A percentile compares a stretch with the other conserved stretches of the same genome.
Conservation (phyloP, 2,888 invertebrate species). For the Drosophila robusta region DNA sequence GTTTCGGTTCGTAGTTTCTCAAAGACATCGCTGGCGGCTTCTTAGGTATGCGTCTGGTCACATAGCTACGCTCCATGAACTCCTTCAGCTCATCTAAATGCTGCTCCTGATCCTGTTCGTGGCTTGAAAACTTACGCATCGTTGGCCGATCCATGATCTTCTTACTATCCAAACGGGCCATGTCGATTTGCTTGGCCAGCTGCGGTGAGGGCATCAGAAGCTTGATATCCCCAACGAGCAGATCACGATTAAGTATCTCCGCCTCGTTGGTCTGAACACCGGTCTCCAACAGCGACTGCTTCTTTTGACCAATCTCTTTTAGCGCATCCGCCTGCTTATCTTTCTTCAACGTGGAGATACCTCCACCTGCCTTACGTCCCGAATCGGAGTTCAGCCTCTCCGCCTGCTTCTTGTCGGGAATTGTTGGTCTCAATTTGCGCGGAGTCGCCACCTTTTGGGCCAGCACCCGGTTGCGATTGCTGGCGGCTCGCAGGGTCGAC, state of each 20-base stretch:
- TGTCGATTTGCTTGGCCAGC: constrained; percentile 67
- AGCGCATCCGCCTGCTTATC: constrained; percentile 4
- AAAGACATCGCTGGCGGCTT: constrained; percentile 35
- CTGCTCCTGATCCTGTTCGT: constrained; percentile 73
- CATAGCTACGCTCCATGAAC: constrained; percentile 73
- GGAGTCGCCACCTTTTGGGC: constrained; percentile 12
- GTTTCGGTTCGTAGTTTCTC: constrained; percentile 44
- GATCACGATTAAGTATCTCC: constrained; percentile 75
- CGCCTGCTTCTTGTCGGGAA: constrained; percentile 8
- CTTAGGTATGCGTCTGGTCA: constrained; percentile 61
- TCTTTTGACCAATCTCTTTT: neutral
- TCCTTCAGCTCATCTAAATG: constrained; percentile 80
- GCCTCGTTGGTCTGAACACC: constrained; percentile 74
- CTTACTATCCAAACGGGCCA: constrained; percentile 48
- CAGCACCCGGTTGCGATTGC: constrained; percentile 34
- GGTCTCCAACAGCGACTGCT: constrained; percentile 41
- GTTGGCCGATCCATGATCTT: constrained; percentile 37
- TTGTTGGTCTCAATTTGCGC: constrained; percentile 3
- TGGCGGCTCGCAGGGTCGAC: constrained; percentile 58
- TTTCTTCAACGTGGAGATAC: constrained; percentile 5
- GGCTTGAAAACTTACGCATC: constrained; percentile 67
- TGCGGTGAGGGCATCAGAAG: constrained; percentile 67
- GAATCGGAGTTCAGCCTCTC: neutral
- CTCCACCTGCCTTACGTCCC: constrained; percentile 27
- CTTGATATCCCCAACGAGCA: constrained; percentile 72